phyloP scores from a whole-genome alignment of 2,888 invertebrate genomes.

The Diaprepes abbreviatus region DNA sequence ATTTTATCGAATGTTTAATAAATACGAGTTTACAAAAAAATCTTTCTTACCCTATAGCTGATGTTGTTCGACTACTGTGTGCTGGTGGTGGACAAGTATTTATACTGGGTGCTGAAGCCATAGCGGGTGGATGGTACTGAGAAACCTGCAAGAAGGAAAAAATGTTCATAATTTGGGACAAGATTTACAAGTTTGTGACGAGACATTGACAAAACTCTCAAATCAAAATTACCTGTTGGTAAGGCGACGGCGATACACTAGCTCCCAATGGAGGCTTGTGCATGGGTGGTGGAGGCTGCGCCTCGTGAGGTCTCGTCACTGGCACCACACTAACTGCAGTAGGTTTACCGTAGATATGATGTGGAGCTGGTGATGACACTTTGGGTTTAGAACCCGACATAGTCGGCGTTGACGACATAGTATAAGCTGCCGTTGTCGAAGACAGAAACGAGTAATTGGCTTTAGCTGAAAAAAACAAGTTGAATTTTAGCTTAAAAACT shows the following conservation, averaged over 20 bases:
- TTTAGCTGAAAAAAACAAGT: conserved; percentile 35
- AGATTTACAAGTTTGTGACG: no score
- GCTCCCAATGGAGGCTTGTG: conserved; percentile 69
- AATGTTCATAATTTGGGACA: no score
- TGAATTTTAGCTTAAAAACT: no score
- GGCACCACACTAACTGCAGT: conserved; percentile 72
- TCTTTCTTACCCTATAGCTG: conserved; percentile 32
- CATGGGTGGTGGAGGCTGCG: conserved; percentile 70
- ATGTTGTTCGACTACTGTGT: conserved; percentile 65
- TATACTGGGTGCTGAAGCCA: conserved; percentile 63
- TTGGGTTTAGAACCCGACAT: conserved; percentile 73
- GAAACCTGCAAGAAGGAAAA: conserved; percentile 53
- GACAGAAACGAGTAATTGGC: conserved; percentile 66
- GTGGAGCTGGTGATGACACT: conserved; percentile 84
- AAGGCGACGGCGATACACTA: conserved; percentile 68
- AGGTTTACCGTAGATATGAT: conserved; percentile 80
- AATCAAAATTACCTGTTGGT: conserved; percentile 64
- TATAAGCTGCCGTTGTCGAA: conserved; percentile 60
- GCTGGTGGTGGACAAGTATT: conserved; percentile 71
- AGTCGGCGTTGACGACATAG: conserved; percentile 70
- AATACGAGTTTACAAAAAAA: no score
- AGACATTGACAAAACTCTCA: no score
- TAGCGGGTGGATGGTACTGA: conserved; percentile 65
- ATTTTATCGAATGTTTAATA: no score
- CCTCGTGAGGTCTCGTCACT: conserved; percentile 56